Percentiles rank a stretch among this genome's conserved stretches.
These are phyloP conservation scores for Eupeodes latifasciatus DNA, from an alignment of 2,888 invertebrate genomes.

Conservation along the genomic window DNA sequence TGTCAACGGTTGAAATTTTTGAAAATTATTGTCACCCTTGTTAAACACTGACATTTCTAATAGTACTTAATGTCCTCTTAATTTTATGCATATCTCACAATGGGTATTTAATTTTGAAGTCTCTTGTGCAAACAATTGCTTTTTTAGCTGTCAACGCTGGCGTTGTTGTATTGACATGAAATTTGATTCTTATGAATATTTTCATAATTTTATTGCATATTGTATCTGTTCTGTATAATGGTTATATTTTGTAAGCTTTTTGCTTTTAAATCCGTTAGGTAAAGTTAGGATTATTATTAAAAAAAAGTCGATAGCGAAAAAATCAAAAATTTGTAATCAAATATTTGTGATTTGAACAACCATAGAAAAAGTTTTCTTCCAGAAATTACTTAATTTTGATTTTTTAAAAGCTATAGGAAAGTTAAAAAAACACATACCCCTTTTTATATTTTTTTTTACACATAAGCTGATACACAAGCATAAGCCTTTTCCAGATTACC, in stretches of 20 bases:
- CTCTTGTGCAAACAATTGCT: slow-evolving; percentile 65
- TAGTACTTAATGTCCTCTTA: slow-evolving; percentile 74
- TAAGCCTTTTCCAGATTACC: no score
- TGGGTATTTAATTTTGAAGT: slow-evolving; percentile 43
- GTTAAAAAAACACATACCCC: no score
- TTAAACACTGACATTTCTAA: slow-evolving; percentile 60
- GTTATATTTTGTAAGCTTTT: background rate
- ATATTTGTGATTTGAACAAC: no score
- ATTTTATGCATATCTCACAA: slow-evolving; percentile 36
- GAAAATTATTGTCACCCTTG: slow-evolving; percentile 60
- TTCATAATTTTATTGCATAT: background rate
- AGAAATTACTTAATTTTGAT: no score
- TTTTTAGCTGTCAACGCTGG: slow-evolving; percentile 51
- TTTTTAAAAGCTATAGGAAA: no score
- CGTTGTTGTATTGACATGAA: slow-evolving; percentile 23
- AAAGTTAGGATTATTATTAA: no score
- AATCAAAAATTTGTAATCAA: no score
- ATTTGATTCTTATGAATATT: slow-evolving; percentile 54
- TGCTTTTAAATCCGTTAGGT: background rate
- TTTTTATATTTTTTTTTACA: no score
- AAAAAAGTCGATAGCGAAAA: no score
- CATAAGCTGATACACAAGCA: no score
- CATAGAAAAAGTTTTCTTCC: no score
- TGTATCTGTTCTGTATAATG: background rate
- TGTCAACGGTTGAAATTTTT: slow-evolving; percentile 50